Percentiles rank a stretch among this genome's conserved stretches.
These are phyloP conservation scores for Zalophus californianus DNA, from an alignment of 2,797 vertebrate species.

Conservation along the genomic window DNA sequence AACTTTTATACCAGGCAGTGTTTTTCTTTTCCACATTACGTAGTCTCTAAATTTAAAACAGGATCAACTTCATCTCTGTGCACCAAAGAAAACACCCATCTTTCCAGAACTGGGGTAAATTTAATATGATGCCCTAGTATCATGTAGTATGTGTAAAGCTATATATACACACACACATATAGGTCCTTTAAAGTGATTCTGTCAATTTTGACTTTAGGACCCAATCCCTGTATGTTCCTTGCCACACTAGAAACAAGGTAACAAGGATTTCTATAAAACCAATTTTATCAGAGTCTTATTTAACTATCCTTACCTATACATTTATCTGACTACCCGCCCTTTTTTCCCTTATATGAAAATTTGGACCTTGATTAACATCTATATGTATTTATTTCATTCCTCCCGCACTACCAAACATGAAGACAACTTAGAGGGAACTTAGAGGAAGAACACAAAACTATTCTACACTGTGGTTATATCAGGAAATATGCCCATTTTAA, in stretches of 20 bases:
- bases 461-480: neutral
- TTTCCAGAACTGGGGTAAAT: neutral
- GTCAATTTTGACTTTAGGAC: neutral
- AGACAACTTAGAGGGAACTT: neutral
- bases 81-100: neutral
- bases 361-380: neutral
- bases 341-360: neutral
- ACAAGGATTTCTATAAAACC: neutral
- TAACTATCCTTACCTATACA: neutral
- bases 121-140: neutral
- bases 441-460: neutral
- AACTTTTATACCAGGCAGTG: neutral
- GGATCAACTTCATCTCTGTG: neutral
- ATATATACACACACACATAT: neutral
- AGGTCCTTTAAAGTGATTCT: neutral
- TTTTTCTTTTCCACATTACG: neutral
- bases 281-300: neutral
- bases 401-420: neutral
- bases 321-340: neutral
- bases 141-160: neutral
- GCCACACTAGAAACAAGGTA: neutral
- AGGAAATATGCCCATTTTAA: neutral
- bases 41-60: neutral
- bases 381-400: neutral
- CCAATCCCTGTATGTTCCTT: neutral